Conservation (phyloP, 2,113 vertebrate genomes). For the Aspidoscelis tigris region DNA sequence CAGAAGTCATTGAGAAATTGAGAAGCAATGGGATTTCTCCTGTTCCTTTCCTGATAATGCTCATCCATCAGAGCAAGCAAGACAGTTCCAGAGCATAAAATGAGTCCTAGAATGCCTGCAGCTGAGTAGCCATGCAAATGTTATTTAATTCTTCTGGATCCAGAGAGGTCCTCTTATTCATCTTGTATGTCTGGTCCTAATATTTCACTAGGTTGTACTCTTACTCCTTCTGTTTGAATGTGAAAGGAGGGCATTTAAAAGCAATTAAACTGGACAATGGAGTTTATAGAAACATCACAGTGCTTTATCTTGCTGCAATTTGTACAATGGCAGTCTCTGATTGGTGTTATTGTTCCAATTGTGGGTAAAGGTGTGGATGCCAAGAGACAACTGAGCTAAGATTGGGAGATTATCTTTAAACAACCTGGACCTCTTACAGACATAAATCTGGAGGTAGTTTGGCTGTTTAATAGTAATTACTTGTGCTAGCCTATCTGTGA, state of each 20-base stretch:
- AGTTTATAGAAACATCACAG: background rate
- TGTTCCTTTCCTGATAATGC: no score
- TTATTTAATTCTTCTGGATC: no score
- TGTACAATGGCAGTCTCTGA: no score
- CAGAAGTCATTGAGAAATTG: no score
- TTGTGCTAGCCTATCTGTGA: background rate
- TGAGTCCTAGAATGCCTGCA: no score
- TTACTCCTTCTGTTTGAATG: background rate
- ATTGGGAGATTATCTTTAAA: background rate
- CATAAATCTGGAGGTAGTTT: background rate
- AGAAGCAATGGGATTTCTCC: no score
- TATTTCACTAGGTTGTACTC: background rate
- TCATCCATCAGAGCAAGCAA: no score
- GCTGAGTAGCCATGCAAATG: no score
- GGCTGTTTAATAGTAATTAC: background rate
- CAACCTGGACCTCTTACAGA: background rate
- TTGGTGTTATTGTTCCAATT: background rate
- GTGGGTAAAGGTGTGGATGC: background rate
- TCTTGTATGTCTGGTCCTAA: no score
- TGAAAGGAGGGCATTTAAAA: background rate
- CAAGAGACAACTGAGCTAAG: background rate
- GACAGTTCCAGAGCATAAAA: no score
- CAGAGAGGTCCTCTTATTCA: no score
- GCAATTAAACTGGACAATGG: background rate
- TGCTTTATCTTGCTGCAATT: no score